Evolutionary conservation across 2,888 invertebrate genomes (phyloP).

Genomic region (Apocheima hispidaria): DNA sequence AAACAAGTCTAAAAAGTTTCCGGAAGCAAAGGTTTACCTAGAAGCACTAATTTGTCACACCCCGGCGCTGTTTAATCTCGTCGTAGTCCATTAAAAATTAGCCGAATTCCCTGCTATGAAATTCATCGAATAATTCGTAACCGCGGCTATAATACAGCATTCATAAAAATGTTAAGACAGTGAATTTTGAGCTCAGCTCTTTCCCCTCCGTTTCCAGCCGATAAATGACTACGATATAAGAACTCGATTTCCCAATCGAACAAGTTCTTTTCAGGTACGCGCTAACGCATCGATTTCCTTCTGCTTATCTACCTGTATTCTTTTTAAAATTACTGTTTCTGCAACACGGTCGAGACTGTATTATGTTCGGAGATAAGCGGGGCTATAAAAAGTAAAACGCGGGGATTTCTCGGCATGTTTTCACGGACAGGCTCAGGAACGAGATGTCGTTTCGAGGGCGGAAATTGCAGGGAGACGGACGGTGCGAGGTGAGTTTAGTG

Average conservation of each 20-base stretch:
- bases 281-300: slow-evolving; percentile 36
- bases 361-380: slow-evolving; percentile 64
- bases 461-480: slow-evolving; percentile 68
- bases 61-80: too few species aligned
- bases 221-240: slow-evolving; percentile 37
- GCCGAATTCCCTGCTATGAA: slow-evolving; percentile 4
- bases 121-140: slow-evolving; percentile 11
- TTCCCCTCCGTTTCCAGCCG: slow-evolving; percentile 14
- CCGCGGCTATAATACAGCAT: not conserved
- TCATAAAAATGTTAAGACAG: slow-evolving; percentile 7
- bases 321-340: slow-evolving; percentile 41
- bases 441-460: slow-evolving; percentile 69
- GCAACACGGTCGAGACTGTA: slow-evolving; percentile 55
- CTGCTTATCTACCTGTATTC: slow-evolving; percentile 39
- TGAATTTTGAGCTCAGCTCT: not conserved
- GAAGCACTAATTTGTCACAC: slow-evolving; percentile 6
- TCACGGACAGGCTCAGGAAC: slow-evolving; percentile 59
- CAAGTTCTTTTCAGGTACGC: slow-evolving; percentile 33
- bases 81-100: slow-evolving; percentile 9
- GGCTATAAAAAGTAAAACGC: slow-evolving; percentile 68
- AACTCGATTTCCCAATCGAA: slow-evolving; percentile 38
- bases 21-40: slow-evolving; percentile 8
- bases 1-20: not conserved
- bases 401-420: slow-evolving; percentile 64
- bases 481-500: slow-evolving; percentile 63